Evolutionary conservation across 2,888 invertebrate genomes (phyloP).

Genomic region (Amorpha juglandis): DNA sequence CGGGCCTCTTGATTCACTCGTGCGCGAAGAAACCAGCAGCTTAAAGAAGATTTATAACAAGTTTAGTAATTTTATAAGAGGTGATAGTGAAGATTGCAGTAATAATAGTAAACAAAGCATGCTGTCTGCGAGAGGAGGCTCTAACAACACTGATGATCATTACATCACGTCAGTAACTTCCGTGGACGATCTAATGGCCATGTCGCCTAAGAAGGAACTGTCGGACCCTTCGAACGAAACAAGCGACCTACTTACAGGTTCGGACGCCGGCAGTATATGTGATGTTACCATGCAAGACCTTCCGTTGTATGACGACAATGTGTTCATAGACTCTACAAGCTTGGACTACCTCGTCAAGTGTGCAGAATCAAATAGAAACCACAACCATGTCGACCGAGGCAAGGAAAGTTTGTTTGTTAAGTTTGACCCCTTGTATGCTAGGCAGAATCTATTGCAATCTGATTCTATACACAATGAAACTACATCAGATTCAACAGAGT

Average conservation of each 20-base stretch:
- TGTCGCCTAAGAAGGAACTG: slow-evolving; percentile 63
- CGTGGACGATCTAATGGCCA: slow-evolving; percentile 67
- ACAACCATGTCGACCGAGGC: slow-evolving; percentile 64
- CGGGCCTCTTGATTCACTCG: slow-evolving; percentile 48
- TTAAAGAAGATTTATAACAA: slow-evolving; percentile 57
- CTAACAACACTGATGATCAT: slow-evolving; percentile 61
- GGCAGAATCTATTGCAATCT: slow-evolving; percentile 49
- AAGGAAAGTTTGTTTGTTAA: slow-evolving; percentile 88
- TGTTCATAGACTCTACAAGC: slow-evolving; percentile 83
- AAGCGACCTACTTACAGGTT: slow-evolving; percentile 69
- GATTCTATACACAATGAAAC: slow-evolving; percentile 50
- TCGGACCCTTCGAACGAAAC: slow-evolving; percentile 56
- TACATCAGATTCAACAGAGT: slow-evolving; percentile 57
- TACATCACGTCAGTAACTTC: slow-evolving; percentile 71
- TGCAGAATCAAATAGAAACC: slow-evolving; percentile 66
- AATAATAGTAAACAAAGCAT: slow-evolving; percentile 40
- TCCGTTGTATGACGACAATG: slow-evolving; percentile 62
- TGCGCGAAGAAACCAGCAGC: slow-evolving; percentile 50
- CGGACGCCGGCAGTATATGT: slow-evolving; percentile 71
- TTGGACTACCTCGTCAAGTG: slow-evolving; percentile 83
- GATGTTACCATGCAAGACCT: slow-evolving; percentile 76
- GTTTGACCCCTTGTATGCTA: slow-evolving; percentile 83
- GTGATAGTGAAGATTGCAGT: slow-evolving; percentile 34
- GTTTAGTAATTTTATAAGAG: slow-evolving; percentile 59
- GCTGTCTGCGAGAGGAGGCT: slow-evolving; percentile 58